Evolutionary conservation across 2,797 vertebrate genomes (phyloP), one percentile per base, ranked within the genome.

Genomic region (Phrynocephalus guinanensis): DNA sequence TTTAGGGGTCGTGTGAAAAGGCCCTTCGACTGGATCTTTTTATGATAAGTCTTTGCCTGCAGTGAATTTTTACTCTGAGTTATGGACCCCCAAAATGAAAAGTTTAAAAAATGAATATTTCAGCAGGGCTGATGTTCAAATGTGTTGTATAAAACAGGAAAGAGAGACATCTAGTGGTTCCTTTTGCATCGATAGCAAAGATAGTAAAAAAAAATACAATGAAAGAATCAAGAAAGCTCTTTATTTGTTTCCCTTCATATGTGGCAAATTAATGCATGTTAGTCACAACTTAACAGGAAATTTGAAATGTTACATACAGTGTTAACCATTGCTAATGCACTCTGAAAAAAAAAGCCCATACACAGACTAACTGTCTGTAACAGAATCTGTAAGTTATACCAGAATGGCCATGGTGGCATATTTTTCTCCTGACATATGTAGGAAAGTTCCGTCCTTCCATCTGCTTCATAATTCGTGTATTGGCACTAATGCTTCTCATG

Each of bases 131-230:
- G 26, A 3, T 87, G 86, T 82, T 18, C 71, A 71, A 75, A 66
- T 73, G 20, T 24, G 60, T 50, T 22, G 50, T 4, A 91, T 91
- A 66, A 6, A 2, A 60, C 28, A 87, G 87, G 89, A 83, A 89
- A 93, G 67, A 67, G 82, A 72, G 94, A 89, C 90, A 86, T 11
- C 91, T 90, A 77, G 52, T 63, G 83, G 56, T 44, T 26, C 7
- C 33, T 18, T 71, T 84, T 73, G 13, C 26, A 24, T 78, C 80
- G 16, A 44, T 30, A 6, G 68, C 52, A 56, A 70, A n/a, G 2
- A 11, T 9, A 56, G 52, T 56, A 56, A 56, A 44, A 44, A 44
- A 44, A 4, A 44, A 44, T 44, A 9, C 56, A 60, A 60, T 44
- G 38, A 44, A 44, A 44, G 38, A n/a, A 30, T 44, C 5, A 72